Evolutionary conservation across 2,797 vertebrate species (phyloP).

Genomic region (Lemur catta): DNA sequence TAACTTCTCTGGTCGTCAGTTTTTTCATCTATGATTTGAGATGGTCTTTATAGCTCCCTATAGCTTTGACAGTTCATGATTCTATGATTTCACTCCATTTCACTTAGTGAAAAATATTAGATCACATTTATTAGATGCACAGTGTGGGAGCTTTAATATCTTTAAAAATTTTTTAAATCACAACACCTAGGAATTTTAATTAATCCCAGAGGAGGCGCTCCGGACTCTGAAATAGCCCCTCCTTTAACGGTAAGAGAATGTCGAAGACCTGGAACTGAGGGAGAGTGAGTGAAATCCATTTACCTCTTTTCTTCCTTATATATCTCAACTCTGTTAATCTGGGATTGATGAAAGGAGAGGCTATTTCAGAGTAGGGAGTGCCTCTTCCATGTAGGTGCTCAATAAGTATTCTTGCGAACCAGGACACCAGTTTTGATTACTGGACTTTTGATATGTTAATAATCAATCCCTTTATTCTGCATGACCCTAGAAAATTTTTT

Average conservation of each 20-base stretch:
- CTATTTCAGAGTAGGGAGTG: background rate
- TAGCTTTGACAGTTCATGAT: background rate
- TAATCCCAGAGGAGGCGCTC: background rate
- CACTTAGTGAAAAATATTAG: background rate
- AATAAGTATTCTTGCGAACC: background rate
- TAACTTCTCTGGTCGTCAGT: background rate
- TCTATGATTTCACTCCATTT: background rate
- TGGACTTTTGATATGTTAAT: background rate
- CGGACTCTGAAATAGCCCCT: background rate
- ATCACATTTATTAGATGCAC: background rate
- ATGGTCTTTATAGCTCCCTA: background rate
- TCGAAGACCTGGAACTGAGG: background rate
- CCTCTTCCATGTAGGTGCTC: background rate
- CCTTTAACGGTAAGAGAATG: background rate
- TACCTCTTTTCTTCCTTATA: background rate
- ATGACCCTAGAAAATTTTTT: background rate
- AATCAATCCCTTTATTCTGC: background rate
- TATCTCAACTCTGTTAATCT: background rate
- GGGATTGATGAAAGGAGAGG: too few species aligned
- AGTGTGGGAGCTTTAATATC: background rate
- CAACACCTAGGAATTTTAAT: background rate
- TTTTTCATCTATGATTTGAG: background rate
- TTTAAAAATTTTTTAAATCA: background rate
- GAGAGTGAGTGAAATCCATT: background rate
- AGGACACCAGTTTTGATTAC: background rate